These are phyloP conservation scores for Uropetala carovei DNA, from an alignment of 2,888 invertebrate genomes.

Conservation along the genomic window DNA sequence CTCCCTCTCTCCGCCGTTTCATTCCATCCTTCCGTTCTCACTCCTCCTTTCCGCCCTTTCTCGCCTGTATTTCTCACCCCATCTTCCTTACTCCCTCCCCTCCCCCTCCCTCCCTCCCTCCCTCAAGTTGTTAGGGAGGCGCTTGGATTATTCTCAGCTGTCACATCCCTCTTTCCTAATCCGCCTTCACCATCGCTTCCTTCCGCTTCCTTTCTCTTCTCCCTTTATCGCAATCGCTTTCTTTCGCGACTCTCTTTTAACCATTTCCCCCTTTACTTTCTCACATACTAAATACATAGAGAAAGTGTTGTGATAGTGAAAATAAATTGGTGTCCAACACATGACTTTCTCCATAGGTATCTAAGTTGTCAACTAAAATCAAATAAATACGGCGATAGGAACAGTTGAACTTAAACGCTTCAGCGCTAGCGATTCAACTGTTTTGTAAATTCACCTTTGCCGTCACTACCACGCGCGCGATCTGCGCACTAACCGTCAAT, in stretches of 20 bases:
- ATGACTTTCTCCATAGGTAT: too few relatives aligned
- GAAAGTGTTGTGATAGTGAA: too few relatives aligned
- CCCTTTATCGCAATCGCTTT: background rate
- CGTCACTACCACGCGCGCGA: too few relatives aligned
- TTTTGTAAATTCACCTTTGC: too few relatives aligned
- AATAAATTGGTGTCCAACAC: too few relatives aligned
- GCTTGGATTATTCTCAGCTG: conserved; percentile 1
- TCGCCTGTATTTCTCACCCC: background rate
- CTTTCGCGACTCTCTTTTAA: background rate
- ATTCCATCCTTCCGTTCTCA: background rate
- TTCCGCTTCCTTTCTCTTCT: background rate
- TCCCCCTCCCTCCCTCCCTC: background rate
- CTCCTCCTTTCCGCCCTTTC: background rate
- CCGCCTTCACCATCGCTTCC: background rate
- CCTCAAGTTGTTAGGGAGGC: background rate
- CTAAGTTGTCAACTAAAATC: too few relatives aligned
- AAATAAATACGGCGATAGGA: too few relatives aligned
- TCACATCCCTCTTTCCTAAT: background rate
- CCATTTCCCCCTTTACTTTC: background rate
- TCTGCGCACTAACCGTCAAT: too few relatives aligned
- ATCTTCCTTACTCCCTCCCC: too few relatives aligned
- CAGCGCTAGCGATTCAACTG: too few relatives aligned
- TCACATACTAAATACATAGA: too few relatives aligned
- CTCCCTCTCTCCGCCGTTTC: background rate
- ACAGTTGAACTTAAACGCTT: too few relatives aligned